Percentiles rank a stretch among this genome's conserved stretches.
Conservation (phyloP, 2,888 invertebrate genomes). For the Leptopterna dolabrata region DNA sequence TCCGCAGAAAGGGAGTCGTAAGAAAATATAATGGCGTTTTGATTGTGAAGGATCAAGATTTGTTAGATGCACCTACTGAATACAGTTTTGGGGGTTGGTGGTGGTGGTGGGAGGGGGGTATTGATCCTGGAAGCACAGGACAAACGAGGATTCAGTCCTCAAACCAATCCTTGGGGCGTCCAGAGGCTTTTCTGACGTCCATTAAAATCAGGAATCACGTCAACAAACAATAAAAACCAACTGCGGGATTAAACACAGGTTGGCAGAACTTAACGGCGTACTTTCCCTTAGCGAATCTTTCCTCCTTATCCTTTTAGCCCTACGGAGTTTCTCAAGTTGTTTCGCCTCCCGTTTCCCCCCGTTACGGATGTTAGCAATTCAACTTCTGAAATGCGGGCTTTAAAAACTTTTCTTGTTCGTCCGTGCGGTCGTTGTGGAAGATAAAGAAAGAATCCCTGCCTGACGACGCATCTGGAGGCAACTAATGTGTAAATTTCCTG, state of each 20-base stretch:
- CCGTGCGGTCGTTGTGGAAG: background rate
- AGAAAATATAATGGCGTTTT: too few species aligned
- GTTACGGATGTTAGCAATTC: constrained; percentile 1
- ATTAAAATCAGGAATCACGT: constrained; percentile 3
- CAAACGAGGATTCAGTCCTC: background rate
- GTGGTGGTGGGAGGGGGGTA: too few species aligned
- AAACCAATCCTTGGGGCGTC: background rate
- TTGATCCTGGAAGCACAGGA: background rate
- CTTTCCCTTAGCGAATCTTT: background rate
- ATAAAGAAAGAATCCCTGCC: background rate
- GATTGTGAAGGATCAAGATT: too few species aligned
- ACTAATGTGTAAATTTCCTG: too few species aligned
- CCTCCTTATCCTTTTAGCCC: background rate
- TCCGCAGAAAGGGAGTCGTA: too few species aligned
- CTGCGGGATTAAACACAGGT: background rate
- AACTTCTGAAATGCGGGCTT: background rate
- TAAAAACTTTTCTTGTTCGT: background rate
- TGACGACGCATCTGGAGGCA: too few species aligned
- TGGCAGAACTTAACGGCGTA: background rate
- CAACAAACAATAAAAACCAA: constrained; percentile 7
- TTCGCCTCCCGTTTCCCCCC: background rate
- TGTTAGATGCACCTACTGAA: too few species aligned
- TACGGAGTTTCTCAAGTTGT: constrained; percentile 1
- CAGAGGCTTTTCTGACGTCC: background rate
- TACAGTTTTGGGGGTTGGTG: too few species aligned